Conservation (phyloP, 2,888 invertebrate genomes). For the Eumacrocentrus americanus region DNA sequence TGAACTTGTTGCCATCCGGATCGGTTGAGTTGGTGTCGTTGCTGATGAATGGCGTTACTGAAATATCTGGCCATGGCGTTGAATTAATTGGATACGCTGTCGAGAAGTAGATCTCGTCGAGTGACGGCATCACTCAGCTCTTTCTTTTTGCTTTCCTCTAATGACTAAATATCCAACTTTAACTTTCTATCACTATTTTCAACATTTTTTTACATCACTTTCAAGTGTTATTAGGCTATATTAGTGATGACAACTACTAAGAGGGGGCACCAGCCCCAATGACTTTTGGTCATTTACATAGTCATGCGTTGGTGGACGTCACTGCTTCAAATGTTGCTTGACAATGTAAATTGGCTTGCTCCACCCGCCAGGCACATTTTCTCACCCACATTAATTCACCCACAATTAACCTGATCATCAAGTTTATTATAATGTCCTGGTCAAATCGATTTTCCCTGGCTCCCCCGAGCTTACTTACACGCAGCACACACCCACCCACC, state of each 20-base stretch:
- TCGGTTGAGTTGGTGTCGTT: conserved; percentile 47
- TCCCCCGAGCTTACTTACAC: too few relatives aligned
- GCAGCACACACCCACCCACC: too few relatives aligned
- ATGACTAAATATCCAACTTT: neutral
- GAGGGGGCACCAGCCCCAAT: conserved; percentile 24
- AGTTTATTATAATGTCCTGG: conserved; percentile 9
- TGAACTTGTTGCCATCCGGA: conserved; percentile 65
- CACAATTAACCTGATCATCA: conserved; percentile 11
- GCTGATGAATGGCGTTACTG: conserved; percentile 20
- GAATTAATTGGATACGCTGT: conserved; percentile 43
- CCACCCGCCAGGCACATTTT: conserved; percentile 1
- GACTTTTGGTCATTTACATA: conserved; percentile 24
- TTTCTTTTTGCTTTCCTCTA: conserved; percentile 14
- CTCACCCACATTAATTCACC: conserved; percentile 12
- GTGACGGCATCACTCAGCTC: conserved; percentile 41
- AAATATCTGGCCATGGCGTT: conserved; percentile 34
- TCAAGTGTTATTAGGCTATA: conserved; percentile 8
- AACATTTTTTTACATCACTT: neutral
- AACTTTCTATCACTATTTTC: conserved; percentile 3
- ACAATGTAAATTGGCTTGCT: neutral
- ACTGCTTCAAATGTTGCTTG: conserved; percentile 4
- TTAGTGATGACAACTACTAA: too few relatives aligned
- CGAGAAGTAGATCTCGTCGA: conserved; percentile 42
- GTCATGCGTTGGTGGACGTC: conserved; percentile 21
- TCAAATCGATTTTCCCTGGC: neutral